Base-by-base conservation (phyloP, 2,113 vertebrate genomes). In the Electrona antarctica region DNA sequence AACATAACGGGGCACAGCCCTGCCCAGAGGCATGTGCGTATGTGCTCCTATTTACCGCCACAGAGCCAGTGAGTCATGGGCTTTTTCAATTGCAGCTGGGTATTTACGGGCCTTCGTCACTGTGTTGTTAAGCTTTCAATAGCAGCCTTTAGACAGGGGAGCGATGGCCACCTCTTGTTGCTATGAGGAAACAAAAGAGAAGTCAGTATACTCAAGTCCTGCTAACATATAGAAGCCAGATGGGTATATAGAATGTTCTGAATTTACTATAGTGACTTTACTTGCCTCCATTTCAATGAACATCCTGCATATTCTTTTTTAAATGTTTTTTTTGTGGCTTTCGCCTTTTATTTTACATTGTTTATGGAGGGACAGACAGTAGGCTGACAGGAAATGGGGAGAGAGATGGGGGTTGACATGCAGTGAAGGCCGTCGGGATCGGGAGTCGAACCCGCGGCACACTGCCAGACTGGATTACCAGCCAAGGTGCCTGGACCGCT, bases 101-200 rank as follows among this genome's bases (percentile, higher is more conserved):
- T 69, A 80, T 79, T 79, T 74, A 71, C 73, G 7, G 3, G 71
- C 54, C 70, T 77, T 73, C 73, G 67, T 73, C 81, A 63, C 33
- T 52, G 54, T 62, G 48, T 21, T 21, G 21, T 64, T 62, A 71
- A 52, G 72, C 76, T 71, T 76, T 85, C 66, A n/a, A 71, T 61
- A 64, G 21, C 70, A 9, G 9, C 50, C 74, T 58, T 47, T 57
- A 69, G 64, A 72, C 73, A 73, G 72, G 54, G 70, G 60, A 73
- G 66, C 28, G 64, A 46, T 41, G 33, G 68, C 45, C 52, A 76
- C 79, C 69, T 79, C 45, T 11, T 68, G 47, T 74, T 7, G 0
- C 58, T 57, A 54, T 13, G 21, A 7, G 63, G 56, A 74, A 64
- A 57, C 12, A 64, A 48, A 48, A 45, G 10, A 41, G 57, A 15